Base-by-base conservation (phyloP, 2,113 vertebrate species). In the Kryptolebias marmoratus region DNA sequence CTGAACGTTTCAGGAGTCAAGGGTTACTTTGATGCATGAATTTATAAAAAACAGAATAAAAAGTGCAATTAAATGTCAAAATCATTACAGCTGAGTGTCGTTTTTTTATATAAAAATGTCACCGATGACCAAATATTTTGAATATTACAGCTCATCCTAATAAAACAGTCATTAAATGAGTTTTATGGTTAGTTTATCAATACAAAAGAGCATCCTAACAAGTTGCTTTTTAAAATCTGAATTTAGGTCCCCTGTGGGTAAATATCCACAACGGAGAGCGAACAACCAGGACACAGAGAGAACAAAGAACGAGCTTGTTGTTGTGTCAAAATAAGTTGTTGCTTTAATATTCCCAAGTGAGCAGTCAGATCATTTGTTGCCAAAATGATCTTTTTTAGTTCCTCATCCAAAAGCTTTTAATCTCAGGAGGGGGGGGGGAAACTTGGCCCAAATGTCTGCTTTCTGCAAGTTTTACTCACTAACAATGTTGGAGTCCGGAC, bases 301-400 rank as follows among this genome's bases (percentile, higher is more conserved):
- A 31, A 52, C 48, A 50, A 61, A 68, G 36, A 47, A 68, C 61
- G 64, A 64, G 48, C 61, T 81, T 0, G 13, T 62, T 62, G 14
- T 45, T 55, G 4, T 68, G 39, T 42, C 39, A 42, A 55, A 64
- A 59, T 39, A 18, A 70, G 71, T 62, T 77, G 52, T 63, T 42
- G 79, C 56, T 53, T 47, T 13, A 45, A 77, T 44, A 54, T 61
- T 71, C 68, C 59, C 50, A 2, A 62, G 68, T 48, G 27, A 81
- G 65, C 63, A 32, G 58, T 50, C 50, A 66, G 55, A 72, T 80
- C 5, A 53, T 66, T 75, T 66, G 60, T 63, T 82, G 79, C 77
- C 75, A 86, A 79, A 42, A 68, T 50, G 16, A 62, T 62, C 77
- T 84, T 68, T 83, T 83, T 61, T 80, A 61, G 62, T 79, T 57